Percentiles rank a stretch among this genome's conserved stretches.
Conservation (phyloP, 1,140 invertebrate genomes). For the Apis florea region DNA sequence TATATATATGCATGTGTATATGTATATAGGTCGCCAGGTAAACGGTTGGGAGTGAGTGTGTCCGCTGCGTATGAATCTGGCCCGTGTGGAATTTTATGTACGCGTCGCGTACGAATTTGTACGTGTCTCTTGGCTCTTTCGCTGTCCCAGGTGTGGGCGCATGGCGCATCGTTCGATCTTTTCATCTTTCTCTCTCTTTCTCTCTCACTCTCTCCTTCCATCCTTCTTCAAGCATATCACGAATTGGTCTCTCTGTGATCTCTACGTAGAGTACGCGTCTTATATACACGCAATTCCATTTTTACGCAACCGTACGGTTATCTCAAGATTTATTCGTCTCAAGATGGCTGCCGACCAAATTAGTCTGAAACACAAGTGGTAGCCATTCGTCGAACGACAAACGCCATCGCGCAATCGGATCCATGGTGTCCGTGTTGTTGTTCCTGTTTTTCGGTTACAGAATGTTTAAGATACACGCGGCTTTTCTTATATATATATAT, state of each 20-base stretch:
- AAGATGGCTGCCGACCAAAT: not conserved
- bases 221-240: not conserved
- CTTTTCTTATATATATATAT: conserved; percentile 9
- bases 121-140: conserved; percentile 22
- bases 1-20: not conserved
- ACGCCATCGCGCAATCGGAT: conserved; percentile 53
- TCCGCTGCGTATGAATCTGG: conserved; percentile 11
- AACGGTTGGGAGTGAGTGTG: conserved; percentile 15
- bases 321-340: not conserved
- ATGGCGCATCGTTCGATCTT: conserved; percentile 45
- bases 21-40: conserved; percentile 4
- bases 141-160: conserved; percentile 37
- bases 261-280: not conserved
- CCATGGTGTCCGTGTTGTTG: conserved; percentile 43
- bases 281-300: not conserved
- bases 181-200: not conserved
- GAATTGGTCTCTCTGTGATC: not conserved
- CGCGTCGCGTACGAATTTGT: not conserved
- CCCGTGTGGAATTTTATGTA: conserved; percentile 10
- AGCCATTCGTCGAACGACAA: conserved; percentile 53
- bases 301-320: not conserved
- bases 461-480: conserved; percentile 44
- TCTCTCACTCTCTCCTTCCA: not conserved
- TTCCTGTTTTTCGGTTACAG: conserved; percentile 6
- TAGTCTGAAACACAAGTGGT: conserved; percentile 23